Percentiles rank a stretch among this genome's conserved stretches.
phyloP scores from a whole-genome alignment of 2,888 invertebrate species.

The Netelia virgata region DNA sequence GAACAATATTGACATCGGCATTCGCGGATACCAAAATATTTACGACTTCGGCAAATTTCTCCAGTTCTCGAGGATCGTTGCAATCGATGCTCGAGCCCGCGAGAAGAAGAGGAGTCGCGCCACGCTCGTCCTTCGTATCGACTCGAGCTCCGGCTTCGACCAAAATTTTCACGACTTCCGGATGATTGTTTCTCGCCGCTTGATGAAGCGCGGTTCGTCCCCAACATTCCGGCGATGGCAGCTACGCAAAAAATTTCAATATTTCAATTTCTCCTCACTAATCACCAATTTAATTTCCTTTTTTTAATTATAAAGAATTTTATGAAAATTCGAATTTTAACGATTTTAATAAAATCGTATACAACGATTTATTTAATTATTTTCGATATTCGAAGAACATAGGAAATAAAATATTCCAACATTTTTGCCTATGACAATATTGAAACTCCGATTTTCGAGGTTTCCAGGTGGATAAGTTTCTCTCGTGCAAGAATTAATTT shows the following conservation, averaged over 20 bases:
- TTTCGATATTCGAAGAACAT: not conserved
- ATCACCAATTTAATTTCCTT: not conserved
- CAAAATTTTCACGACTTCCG: conserved; percentile 79
- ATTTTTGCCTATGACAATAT: conserved; percentile 63
- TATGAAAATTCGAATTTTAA: no score
- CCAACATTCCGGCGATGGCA: conserved; percentile 82
- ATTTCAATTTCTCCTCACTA: not conserved
- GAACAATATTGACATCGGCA: conserved; percentile 68
- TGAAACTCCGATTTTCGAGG: conserved; percentile 24
- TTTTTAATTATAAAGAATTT: no score
- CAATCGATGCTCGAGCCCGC: conserved; percentile 79
- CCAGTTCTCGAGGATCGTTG: conserved; percentile 68
- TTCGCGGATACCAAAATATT: conserved; percentile 78
- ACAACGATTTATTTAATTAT: not conserved
- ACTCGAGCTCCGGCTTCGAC: conserved; percentile 80
- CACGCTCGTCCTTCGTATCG: conserved; percentile 81
- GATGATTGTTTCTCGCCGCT: conserved; percentile 82
- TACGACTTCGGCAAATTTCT: conserved; percentile 80
- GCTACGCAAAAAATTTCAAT: conserved; percentile 70
- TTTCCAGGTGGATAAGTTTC: conserved; percentile 38
- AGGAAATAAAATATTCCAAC: conserved; percentile 35
- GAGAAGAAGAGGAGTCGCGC: conserved; percentile 83
- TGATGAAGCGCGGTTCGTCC: conserved; percentile 83
- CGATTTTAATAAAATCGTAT: not conserved
- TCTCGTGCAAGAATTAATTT: conserved; percentile 65